Evolutionary conservation across 2,113 vertebrate genomes (phyloP).

Genomic region (Odontophorus gujanensis): DNA sequence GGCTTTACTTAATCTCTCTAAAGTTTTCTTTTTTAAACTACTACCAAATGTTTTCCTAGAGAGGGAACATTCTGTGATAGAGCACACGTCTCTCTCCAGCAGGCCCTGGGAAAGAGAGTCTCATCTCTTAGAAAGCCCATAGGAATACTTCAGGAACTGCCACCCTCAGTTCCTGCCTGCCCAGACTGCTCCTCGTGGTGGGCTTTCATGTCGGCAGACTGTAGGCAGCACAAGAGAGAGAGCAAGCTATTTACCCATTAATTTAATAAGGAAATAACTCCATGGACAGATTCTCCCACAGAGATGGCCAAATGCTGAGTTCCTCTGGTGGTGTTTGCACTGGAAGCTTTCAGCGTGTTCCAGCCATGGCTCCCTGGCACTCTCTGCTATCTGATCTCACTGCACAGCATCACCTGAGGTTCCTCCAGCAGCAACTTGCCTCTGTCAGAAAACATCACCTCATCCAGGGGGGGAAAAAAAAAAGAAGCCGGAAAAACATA

Average conservation of each 20-base stretch:
- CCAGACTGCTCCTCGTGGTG: not conserved
- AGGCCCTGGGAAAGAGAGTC: slow-evolving; percentile 47
- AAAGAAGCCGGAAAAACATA: not conserved
- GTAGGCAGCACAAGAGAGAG: not conserved
- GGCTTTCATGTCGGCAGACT: not conserved
- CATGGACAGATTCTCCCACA: not conserved
- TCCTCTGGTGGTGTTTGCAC: not conserved
- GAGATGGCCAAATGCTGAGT: accelerated
- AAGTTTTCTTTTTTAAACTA: slow-evolving; percentile 62
- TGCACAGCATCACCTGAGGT: not conserved
- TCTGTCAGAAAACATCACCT: not conserved
- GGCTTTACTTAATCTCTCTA: slow-evolving; percentile 10
- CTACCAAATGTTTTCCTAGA: slow-evolving; percentile 66
- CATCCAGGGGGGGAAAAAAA: not conserved
- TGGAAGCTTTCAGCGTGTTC: not conserved
- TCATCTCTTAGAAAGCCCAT: slow-evolving; percentile 8
- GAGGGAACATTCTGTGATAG: slow-evolving; percentile 29
- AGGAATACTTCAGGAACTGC: slow-evolving; percentile 49
- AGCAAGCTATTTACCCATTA: not conserved
- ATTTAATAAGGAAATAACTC: not conserved
- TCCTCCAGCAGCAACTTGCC: not conserved
- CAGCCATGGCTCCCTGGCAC: not conserved
- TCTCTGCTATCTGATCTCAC: no score
- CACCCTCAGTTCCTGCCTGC: not conserved
- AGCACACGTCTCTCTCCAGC: not conserved